Base-by-base conservation (phyloP, 2,888 invertebrate species). In the Drosophila quinaria region DNA sequence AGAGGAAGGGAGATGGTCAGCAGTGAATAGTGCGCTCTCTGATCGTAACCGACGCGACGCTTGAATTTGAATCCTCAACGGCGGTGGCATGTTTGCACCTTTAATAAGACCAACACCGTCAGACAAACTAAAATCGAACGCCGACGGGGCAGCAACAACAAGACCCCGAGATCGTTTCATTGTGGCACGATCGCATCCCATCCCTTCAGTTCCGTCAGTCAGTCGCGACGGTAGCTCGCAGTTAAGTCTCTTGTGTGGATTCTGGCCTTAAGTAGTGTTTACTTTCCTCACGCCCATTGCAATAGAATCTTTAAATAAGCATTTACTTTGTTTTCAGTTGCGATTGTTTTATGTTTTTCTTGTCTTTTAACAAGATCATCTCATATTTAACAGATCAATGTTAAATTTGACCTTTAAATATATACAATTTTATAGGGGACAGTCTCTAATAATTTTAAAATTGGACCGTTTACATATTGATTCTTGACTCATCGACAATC, bases 41-140 rank as follows among this genome's bases (percentile, higher is more conserved):
- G 85, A 86, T 86, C 86, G 78, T 84, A 75, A 81, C 88, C 86
- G 86, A 86, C 86, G 70, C 66, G 58, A 65, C 37, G 59, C 65
- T 70, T 59, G 74, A 61, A 64, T 70, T 69, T 69, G 78, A 73
- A 72, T 78, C 72, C 72, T 72, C 84, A 86, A 78, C 89, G 80
- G 74, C 86, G 86, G 84, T 89, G 87, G 90, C 84, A 89, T 89
- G 90, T 89, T 90, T 89, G 84, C 90, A 87, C 89, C 90, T 82
- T 84, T 89, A 87, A 89, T 89, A 90, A 90, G 89, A 86, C 81
- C 79, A 89, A 83, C 74, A 55, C 29, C 5, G 76, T 60, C 67
- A 66, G 67, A 71, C 75, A 72, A 63, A 51, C 58, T 31, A 65
- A 77, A 73, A 51, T 60, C 37, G 46, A 78, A 66, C 29, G 79